Base-by-base conservation (phyloP, 2,113 vertebrate species). In the Erpornis zantholeuca region DNA sequence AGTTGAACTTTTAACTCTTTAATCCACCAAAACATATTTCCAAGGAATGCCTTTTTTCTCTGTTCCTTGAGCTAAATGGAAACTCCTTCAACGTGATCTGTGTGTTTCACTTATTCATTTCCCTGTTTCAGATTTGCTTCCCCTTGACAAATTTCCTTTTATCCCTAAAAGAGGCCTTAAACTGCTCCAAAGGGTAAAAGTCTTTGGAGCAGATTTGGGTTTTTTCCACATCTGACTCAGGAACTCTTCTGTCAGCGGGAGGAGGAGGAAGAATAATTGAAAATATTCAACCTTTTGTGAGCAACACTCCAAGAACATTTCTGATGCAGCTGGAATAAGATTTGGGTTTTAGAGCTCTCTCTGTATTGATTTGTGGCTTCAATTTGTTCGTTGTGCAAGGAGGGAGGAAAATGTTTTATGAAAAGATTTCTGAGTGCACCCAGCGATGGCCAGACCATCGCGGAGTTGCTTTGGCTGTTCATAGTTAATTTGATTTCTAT, bases 341-440 rank as follows among this genome's bases (percentile, higher is more conserved):
- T 88, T 86, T 59, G 69, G 60, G 22, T 33, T 94, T 91, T 61
- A 25, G 61, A 94, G 78, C 66, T 53, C 64, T 49, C 75, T 31
- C 0, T 3, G 23, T 88, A 90, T 96, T 69, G 96, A 97, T 96
- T 84, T 81, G 76, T 75, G 73, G 61, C 69, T 90, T 87, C 68
- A 31, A 18, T 88, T 50, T 64, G 71, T 36, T 72, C 6, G 0
- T 73, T 7, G 22, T 18, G 15, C 56, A 3, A 20, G 52, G 47
- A 72, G 23, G 54, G 68, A 83, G 49, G 56, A 68, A 69, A 86
- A 77, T 3, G 45, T 76, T 82, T 60, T 71, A n/a, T 79, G 79
- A 56, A 94, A 72, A 70, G 45, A 33, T 94, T 52, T 82, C 77
- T 59, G 70, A 56, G 81, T 61, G 4, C 27, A 1, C 7, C 22